Evolutionary conservation across 2,113 vertebrate species (phyloP).

Genomic region (Solea senegalensis): DNA sequence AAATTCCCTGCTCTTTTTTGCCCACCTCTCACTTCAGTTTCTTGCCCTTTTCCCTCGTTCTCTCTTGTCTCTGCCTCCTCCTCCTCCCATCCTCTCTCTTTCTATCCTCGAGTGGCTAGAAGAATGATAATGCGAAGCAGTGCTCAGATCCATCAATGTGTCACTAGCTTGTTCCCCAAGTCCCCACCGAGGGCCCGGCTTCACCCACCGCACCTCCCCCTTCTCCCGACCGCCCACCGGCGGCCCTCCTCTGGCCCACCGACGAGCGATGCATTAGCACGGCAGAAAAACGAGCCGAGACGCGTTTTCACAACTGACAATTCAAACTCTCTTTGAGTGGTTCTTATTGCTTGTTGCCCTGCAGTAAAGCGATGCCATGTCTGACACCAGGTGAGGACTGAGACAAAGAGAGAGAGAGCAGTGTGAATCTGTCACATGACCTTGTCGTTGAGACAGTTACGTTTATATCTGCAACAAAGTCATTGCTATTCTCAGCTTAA

Average conservation of each 20-base stretch:
- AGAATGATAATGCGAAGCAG: slow-evolving; percentile 75
- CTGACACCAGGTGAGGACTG: slow-evolving; percentile 10
- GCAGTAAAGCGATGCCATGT: slow-evolving; percentile 8
- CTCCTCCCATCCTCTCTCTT: slow-evolving; percentile 36
- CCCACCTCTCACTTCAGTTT: not conserved
- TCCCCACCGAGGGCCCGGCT: slow-evolving; percentile 32
- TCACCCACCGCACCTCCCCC: not conserved
- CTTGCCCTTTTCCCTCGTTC: slow-evolving; percentile 7
- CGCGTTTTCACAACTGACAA: slow-evolving; percentile 48
- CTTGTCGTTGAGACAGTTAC: slow-evolving; percentile 63
- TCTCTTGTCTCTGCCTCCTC: slow-evolving; percentile 26
- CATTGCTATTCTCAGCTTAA: slow-evolving; percentile 57
- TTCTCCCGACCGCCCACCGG: not conserved
- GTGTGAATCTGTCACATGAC: slow-evolving; percentile 54
- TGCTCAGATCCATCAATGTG: slow-evolving; percentile 77
- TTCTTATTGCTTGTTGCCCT: slow-evolving; percentile 24
- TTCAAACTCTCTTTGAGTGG: slow-evolving; percentile 57
- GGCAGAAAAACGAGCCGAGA: slow-evolving; percentile 18
- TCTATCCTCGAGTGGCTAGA: slow-evolving; percentile 64
- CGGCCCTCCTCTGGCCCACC: slow-evolving; percentile 35
- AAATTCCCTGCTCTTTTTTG: slow-evolving; percentile 6
- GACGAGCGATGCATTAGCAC: slow-evolving; percentile 41
- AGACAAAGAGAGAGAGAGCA: not conserved
- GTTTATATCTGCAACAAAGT: slow-evolving; percentile 56
- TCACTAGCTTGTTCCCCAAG: slow-evolving; percentile 66